Conservation (phyloP, 2,888 invertebrate genomes). For the Penaeus monodon region DNA sequence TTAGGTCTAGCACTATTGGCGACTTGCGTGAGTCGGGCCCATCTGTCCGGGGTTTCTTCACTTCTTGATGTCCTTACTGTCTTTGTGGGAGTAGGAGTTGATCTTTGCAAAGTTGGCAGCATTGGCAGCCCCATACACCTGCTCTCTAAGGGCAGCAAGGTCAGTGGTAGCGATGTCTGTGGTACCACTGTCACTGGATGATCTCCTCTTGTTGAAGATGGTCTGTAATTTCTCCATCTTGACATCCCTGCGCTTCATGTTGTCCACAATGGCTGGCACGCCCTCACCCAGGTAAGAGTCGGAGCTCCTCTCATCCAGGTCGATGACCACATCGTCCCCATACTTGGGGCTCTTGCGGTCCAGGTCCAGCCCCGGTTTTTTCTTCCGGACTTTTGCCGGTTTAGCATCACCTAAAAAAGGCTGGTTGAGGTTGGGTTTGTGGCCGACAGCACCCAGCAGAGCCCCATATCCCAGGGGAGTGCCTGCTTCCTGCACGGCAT, state of each 20-base stretch:
- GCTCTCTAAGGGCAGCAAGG: conserved; percentile 62
- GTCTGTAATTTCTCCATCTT: conserved; percentile 60
- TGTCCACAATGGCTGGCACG: conserved; percentile 31
- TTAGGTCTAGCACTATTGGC: conserved; percentile 62
- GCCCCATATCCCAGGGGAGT: conserved; percentile 58
- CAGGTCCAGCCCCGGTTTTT: conserved; percentile 55
- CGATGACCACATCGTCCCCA: conserved; percentile 59
- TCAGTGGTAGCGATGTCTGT: conserved; percentile 58
- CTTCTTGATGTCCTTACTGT: conserved; percentile 59
- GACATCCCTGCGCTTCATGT: conserved; percentile 52
- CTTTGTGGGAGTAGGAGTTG: conserved; percentile 55
- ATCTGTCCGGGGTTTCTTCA: conserved; percentile 59
- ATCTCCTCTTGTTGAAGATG: conserved; percentile 57
- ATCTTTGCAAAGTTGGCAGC: conserved; percentile 63
- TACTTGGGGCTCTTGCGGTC: conserved; percentile 61
- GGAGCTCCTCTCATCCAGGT: conserved; percentile 56
- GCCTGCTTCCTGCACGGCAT: conserved; percentile 56
- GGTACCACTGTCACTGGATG: conserved; percentile 58
- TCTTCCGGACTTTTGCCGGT: conserved; percentile 64
- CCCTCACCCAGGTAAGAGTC: conserved; percentile 40
- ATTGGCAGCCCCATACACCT: conserved; percentile 63
- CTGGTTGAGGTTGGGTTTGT: conserved; percentile 53
- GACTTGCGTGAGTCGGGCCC: conserved; percentile 58
- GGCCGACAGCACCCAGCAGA: conserved; percentile 47
- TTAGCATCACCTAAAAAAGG: conserved; percentile 65